Base-by-base conservation (phyloP, 2,113 vertebrate species). In the Lasiurus cinereus region DNA sequence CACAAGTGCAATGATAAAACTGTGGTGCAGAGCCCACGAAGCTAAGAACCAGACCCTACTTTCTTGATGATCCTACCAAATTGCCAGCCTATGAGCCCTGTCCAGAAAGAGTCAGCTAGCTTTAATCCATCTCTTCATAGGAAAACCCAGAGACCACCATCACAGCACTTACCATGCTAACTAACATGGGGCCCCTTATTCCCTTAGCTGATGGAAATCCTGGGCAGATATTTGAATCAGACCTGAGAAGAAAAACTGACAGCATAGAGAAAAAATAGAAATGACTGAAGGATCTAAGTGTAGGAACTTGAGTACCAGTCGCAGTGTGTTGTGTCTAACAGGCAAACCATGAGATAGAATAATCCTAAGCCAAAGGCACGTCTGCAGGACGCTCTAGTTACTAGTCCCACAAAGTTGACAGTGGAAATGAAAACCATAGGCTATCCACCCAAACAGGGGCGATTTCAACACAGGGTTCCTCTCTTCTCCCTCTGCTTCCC, bases 241-340 rank as follows among this genome's bases (percentile, higher is more conserved):
- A 29, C n/a, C 52, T 84, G 59, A 46, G 39, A 74, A 29, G 69
- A 85, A 92, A 91, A 67, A 27, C 48, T 64, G 31, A 76, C 74
- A 85, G n/a, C 76, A 6, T 73, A 36, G n/a, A 95, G 29, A n/a
- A 67, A n/a, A 92, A 95, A 69, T 6, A 73, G 59, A 92, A n/a
- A 43, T 29, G 39, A 78, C 9, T 54, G 10, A 76, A 77, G 67
- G 27, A 19, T 22, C 50, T 46, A 29, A 80, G 48, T 6, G 33
- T 22, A 11, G 12, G 18, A 22, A 87, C 36, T 27, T 29, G 36
- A 52, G n/a, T 10, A 72, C 82, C 69, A 69, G 22, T 10, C 31
- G 74, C 2, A 70, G 69, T 27, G 46, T 9, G 16, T 59, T 79
- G 33, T 85, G 8, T 66, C 70, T 24, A 59, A 86, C 43, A 95